Base-by-base conservation (phyloP, 2,113 vertebrate species). In the Cromileptes altivelis region DNA sequence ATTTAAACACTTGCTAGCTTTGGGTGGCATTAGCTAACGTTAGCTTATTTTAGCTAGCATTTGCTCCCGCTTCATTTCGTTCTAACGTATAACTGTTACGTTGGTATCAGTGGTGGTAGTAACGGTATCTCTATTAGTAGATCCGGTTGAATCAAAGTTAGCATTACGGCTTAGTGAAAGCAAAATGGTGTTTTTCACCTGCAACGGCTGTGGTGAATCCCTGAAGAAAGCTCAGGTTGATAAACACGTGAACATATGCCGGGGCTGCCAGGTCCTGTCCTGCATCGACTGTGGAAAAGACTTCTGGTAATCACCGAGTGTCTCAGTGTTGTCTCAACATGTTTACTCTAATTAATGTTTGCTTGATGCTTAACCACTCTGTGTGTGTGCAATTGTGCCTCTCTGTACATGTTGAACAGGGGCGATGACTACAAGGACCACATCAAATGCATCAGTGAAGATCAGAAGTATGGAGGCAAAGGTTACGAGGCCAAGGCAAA, bases 231-330 rank as follows among this genome's bases (percentile, higher is more conserved):
- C 91, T 0, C 97, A 98, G 64, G 97, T 99, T 19, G 97, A 99
- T 15, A 99, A 99, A 75, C 98, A 99, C 0, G 93, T 96, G 58
- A 91, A 82, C 19, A 75, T 94, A 6, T 99, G 98, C 90, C 90
- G 96, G 4, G 94, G 84, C 3, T 98, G 97, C 10, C 89, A 96
- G 33, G 96, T 96, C 70, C 93, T 99, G 11, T 99, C 98, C 0
- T 99, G 98, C 89, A 98, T 99, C 65, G 98, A 99, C 79, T 99
- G 98, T 14, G 97, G 98, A 47, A 97, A 96, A 93, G 98, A 99
- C 70, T 99, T 99, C 94, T 96, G 97, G 98, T 99, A 94, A 90
- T 15, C 27, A 45, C 10, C 8, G 42, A 9, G 42, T 45, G 42
- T 12, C 42, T 12, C 5, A 37, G 5, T 37, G 33, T 37, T 37